Evolutionary conservation across 2,888 invertebrate species (phyloP).

Genomic region (Carpatolechia fugitivella): DNA sequence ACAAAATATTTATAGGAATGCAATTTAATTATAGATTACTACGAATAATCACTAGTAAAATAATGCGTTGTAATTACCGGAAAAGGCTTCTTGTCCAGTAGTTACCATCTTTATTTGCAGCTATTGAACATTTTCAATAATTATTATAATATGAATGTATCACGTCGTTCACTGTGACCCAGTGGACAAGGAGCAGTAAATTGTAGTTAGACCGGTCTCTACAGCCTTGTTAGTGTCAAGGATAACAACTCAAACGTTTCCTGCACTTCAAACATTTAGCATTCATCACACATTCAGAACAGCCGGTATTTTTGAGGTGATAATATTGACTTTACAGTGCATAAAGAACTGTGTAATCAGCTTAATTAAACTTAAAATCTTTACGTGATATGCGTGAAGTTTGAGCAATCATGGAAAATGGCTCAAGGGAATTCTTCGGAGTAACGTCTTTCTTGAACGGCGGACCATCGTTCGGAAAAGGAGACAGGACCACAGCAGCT

Average conservation of each 20-base stretch:
- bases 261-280: slow-evolving; percentile 41
- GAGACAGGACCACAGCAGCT: slow-evolving; percentile 69
- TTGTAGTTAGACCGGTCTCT: slow-evolving; percentile 37
- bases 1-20: too few relatives aligned
- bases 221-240: slow-evolving; percentile 69
- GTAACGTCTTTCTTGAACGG: slow-evolving; percentile 41
- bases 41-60: too few relatives aligned
- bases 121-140: not conserved
- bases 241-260: slow-evolving; percentile 60
- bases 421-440: slow-evolving; percentile 33
- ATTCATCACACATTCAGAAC: slow-evolving; percentile 13
- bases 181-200: not conserved
- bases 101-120: too few relatives aligned
- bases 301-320: not conserved
- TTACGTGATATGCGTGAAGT: slow-evolving; percentile 48
- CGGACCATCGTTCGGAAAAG: slow-evolving; percentile 53
- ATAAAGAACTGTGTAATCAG: not conserved
- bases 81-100: too few relatives aligned
- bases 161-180: not conserved
- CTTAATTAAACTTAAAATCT: not conserved
- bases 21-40: too few relatives aligned
- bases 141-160: not conserved
- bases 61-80: too few relatives aligned
- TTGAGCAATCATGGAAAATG: slow-evolving; percentile 52
- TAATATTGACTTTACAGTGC: not conserved